Base-by-base conservation (phyloP, 2,797 vertebrate genomes). In the Podargus strigoides region DNA sequence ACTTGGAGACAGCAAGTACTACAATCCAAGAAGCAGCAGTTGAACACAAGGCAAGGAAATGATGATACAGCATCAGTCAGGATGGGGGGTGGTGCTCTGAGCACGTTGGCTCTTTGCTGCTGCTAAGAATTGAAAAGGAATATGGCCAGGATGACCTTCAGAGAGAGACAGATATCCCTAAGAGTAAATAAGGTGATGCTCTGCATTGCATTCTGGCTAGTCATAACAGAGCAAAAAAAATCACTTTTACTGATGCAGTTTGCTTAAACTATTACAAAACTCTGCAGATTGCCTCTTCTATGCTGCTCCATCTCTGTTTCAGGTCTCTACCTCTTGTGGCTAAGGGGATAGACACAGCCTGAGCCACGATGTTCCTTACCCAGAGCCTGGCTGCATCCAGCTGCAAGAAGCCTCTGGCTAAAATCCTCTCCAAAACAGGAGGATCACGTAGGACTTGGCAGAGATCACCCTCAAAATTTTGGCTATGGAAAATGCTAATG, bases 141-240 rank as follows among this genome's bases (percentile, higher is more conserved):
- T 27, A 8, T 3, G 21, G 28, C 20, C n/a, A 55, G 41, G 14
- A 36, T 14, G 46, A 60, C 34, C 32, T 60, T 49, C 2, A 7
- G 8, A 55, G 56, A 42, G 26, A 23, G 52, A 27, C 24, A 55
- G 24, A 17, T 14, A n/a, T 17, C 32, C 47, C 23, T 20, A 30
- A 53, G 11, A 2, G 1, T 52, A 27, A 46, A 14, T 23, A 0
- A 0, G 24, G 10, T 19, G 26, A 17, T 41, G 53, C 46, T 64
- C n/a, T 34, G 24, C 23, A 9, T 24, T 11, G 44, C 26, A 17
- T 47, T 32, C 26, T n/a, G 34, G 15, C 15, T 16, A 64, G 34
- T 24, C 39, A 22, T 30, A 52, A 46, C 1, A 4, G 26, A 53
- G 27, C 30, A 72, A 72, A 36, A 55, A 23, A 49, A 10, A 26